Evolutionary conservation across 2,888 invertebrate species (phyloP), one percentile per base, ranked within the genome.

Genomic region (Tetropium fuscum): DNA sequence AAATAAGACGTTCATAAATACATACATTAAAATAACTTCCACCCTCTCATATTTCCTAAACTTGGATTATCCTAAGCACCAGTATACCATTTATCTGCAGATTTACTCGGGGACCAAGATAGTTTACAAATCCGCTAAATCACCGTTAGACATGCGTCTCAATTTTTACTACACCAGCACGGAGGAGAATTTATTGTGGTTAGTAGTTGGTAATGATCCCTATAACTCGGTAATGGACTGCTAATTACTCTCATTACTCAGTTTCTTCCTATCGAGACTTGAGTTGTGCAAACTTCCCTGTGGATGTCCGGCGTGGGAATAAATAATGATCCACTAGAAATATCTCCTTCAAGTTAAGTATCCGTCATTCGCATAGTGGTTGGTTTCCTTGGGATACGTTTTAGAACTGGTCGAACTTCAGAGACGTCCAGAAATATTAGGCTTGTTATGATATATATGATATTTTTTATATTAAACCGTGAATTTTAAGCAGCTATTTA

Each of bases 251-350:
- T 40, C 18, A 20, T 10, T 40, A 11, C 20, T 40, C 40, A 20
- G 40, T 27, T 27, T 19, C 44, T 27, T 27, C 44, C 44, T 16
- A 8, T 44, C 3, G n/a, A 25, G 44, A 27, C 16, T 27, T 25
- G 6, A 44, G 44, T 44, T 44, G 13, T 25, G 25, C 25, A 27
- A 44, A 44, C n/a, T 44, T 16, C 44, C 44, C 44, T 44, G 2
- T 15, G 27, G 15, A 27, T 22, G 44, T 15, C 27, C 16, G 27
- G 5, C 25, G n/a, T 44, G 44, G 3, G 4, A n/a, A 27, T 44
- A 44, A 44, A 44, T 44, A 44, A 44, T 44, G 44, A 44, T 16
- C 44, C 44, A 44, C 44, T 44, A 27, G 27, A 27, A n/a, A 44
- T 44, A 44, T 27, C 27, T 44, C n/a, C 44, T 27, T 8, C 5